Evolutionary conservation across 2,888 invertebrate genomes (phyloP).

Genomic region (Dolomedes plantarius): DNA sequence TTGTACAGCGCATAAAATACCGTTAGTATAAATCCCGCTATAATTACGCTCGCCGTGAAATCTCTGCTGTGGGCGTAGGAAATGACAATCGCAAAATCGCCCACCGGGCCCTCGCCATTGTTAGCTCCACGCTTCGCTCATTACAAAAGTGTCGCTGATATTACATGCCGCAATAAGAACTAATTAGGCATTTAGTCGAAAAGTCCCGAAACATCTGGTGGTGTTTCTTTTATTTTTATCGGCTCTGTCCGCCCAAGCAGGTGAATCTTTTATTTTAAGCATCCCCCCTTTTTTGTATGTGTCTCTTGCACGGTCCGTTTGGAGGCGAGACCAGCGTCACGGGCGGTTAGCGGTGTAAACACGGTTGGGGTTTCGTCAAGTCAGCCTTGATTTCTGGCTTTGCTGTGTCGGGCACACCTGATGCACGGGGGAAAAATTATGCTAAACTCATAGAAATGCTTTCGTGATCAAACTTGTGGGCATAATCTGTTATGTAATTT

Average conservation of each 20-base stretch:
- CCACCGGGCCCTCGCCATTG: constrained; percentile 4
- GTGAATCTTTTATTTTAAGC: constrained; percentile 42
- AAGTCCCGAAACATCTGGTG: constrained; percentile 56
- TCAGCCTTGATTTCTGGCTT: too few relatives aligned
- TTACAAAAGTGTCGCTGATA: constrained; percentile 63
- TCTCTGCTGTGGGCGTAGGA: background rate
- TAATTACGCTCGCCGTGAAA: too few relatives aligned
- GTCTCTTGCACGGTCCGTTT: background rate
- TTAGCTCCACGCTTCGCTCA: constrained; percentile 46
- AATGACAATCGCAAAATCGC: background rate
- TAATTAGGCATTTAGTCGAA: constrained; percentile 55
- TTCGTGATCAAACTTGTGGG: too few relatives aligned
- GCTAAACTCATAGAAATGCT: too few relatives aligned
- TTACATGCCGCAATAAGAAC: constrained; percentile 56
- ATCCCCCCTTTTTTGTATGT: constrained; percentile 11
- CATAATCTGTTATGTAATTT: too few relatives aligned
- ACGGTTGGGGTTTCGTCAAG: background rate
- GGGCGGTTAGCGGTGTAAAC: constrained; percentile 17
- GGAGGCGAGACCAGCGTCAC: constrained; percentile 21
- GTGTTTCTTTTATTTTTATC: constrained; percentile 11
- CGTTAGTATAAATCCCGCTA: background rate
- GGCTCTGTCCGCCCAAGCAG: constrained; percentile 22
- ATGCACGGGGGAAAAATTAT: too few relatives aligned
- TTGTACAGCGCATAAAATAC: too few relatives aligned
- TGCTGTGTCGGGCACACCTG: too few relatives aligned